Conservation (phyloP, 2,113 vertebrate genomes). For the Dinomys branickii region DNA sequence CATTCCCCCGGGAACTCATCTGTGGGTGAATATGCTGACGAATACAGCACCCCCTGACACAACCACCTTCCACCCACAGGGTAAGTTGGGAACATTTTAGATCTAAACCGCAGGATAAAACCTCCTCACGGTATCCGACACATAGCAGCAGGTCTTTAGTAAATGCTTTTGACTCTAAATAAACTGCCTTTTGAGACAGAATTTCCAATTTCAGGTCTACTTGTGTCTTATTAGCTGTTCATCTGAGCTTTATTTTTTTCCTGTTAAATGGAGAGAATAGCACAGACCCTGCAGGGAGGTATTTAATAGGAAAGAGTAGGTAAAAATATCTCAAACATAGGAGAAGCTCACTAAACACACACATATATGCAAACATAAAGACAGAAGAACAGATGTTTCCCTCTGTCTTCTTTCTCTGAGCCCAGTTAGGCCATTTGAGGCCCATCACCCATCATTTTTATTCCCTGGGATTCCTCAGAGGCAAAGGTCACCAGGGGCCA, state of each 20-base stretch:
- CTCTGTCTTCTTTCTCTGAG: neutral
- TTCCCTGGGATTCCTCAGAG: neutral
- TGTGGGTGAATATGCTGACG: neutral
- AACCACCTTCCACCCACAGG: neutral
- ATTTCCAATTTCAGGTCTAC: neutral
- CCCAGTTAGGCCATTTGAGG: neutral
- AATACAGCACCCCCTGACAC: neutral
- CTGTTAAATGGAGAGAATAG: neutral
- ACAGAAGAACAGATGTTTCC: neutral
- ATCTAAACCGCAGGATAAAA: neutral
- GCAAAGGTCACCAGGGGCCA: neutral
- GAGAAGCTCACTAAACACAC: neutral
- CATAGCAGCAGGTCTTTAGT: neutral
- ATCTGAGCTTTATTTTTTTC: neutral
- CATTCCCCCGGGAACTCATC: neutral
- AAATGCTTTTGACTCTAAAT: neutral
- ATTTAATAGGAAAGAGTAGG: neutral
- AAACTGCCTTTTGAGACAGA: neutral
- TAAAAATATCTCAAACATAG: neutral
- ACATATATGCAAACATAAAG: neutral
- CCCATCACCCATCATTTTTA: neutral
- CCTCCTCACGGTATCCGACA: neutral
- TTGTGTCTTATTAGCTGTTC: neutral
- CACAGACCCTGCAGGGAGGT: neutral
- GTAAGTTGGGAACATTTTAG: neutral